phyloP scores from a whole-genome alignment of 1,140 invertebrate species.

The Drosophila bocki region DNA sequence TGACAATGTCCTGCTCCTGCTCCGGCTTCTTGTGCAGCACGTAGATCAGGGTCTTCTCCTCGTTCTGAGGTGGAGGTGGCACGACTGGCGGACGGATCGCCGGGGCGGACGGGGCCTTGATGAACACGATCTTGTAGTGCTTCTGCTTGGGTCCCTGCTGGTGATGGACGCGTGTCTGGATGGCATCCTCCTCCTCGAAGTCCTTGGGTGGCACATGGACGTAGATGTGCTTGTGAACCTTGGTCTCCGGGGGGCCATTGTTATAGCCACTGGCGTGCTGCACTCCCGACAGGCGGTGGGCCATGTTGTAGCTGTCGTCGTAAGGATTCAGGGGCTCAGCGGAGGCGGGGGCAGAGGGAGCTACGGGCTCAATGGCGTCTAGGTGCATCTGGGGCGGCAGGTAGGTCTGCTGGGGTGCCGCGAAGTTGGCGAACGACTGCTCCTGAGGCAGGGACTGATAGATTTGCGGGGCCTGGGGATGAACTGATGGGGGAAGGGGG shows the following conservation, averaged over 20 bases:
- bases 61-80: conserved; percentile 90
- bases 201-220: conserved; percentile 93
- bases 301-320: conserved; percentile 81
- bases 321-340: conserved; percentile 57
- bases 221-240: conserved; percentile 92
- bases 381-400: conserved; percentile 58
- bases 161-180: conserved; percentile 86
- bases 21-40: conserved; percentile 93
- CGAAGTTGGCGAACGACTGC: conserved; percentile 74
- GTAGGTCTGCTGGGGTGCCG: conserved; percentile 56
- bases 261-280: conserved; percentile 76
- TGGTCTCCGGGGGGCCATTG: conserved; percentile 71
- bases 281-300: conserved; percentile 67
- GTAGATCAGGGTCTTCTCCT: conserved; percentile 94
- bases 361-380: conserved; percentile 51
- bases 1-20: conserved; percentile 90
- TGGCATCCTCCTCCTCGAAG: conserved; percentile 87
- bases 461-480: conserved; percentile 65
- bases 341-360: conserved; percentile 40
- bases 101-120: conserved; percentile 92
- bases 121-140: conserved; percentile 95
- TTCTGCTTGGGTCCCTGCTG: conserved; percentile 89
- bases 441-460: conserved; percentile 76
- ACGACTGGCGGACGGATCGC: conserved; percentile 88
- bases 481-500: conserved; percentile 23